Base-by-base conservation (phyloP, 2,797 vertebrate genomes). In the Haliaeetus vocifer region DNA sequence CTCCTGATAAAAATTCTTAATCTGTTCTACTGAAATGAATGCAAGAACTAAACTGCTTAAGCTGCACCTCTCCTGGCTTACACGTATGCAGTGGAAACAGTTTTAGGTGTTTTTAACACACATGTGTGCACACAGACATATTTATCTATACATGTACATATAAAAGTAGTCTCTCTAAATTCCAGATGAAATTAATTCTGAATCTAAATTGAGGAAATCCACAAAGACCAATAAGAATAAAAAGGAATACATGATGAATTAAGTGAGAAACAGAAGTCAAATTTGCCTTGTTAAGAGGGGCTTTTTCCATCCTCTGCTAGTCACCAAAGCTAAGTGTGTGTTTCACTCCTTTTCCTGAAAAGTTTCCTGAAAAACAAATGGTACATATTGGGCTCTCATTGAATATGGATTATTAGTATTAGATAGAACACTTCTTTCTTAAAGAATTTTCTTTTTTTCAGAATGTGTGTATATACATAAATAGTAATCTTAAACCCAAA, bases 91-190 rank as follows among this genome's bases (percentile, higher is more conserved):
- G 7, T 40, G 26, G 31, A 86, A 80, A 19, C 38, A 62, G 19
- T 73, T 73, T 85, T 52, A 70, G 10, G 21, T 45, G 7, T 8
- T 72, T 85, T 73, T 50, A 88, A 37, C 29, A 44, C 6, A 16
- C 6, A 0, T 33, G 42, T 50, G 23, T 2, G 2, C 12, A 25
- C 31, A 62, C 18, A 28, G 1, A 1, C 7, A 10, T 21, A 44
- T 66, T 80, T 88, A 42, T 21, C 12, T 82, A 31, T 61, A 75
- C 3, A 17, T 15, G 5, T 61, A 53, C 7, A 8, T 65, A 26
- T 56, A 12, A 38, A 74, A 66, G 14, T 31, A 88, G 7, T 70
- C 4, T 59, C 15, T 37, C 26, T 56, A 84, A 80, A 59, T 71
- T 45, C 15, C 17, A 28, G 8, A 15, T 55, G 2, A 71, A 94